Percentiles rank a stretch among this genome's conserved stretches.
These are phyloP conservation scores for Pteropus alecto DNA, from an alignment of 2,113 vertebrate genomes.

Conservation along the genomic window DNA sequence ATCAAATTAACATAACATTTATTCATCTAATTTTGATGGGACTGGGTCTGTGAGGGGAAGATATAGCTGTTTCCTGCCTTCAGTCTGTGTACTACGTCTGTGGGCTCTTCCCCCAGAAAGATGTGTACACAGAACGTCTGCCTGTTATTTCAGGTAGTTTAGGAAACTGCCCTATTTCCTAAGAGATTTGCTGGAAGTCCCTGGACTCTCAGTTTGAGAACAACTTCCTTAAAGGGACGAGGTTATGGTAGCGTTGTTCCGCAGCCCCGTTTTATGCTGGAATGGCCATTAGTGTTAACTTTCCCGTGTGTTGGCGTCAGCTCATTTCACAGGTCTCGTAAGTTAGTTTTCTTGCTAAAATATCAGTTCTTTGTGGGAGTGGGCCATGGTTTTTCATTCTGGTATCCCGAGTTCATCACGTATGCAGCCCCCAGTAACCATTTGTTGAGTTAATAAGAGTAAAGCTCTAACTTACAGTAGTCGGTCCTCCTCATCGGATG, in stretches of 20 bases:
- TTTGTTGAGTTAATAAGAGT: not conserved
- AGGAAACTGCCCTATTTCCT: not conserved
- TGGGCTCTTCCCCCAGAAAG: not conserved
- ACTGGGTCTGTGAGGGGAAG: not conserved
- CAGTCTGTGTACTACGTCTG: not conserved
- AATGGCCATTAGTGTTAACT: accelerated
- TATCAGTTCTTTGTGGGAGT: not conserved
- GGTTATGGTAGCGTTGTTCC: accelerated
- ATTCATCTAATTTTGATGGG: not conserved
- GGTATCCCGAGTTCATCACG: not conserved
- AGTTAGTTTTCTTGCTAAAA: not conserved
- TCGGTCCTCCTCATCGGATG: too few species aligned
- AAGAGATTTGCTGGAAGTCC: not conserved
- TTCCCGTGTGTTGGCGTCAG: not conserved
- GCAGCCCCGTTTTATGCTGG: not conserved
- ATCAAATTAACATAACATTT: not conserved
- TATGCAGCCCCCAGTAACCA: not conserved
- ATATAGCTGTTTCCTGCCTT: too few species aligned
- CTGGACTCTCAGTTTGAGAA: not conserved
- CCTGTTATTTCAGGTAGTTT: not conserved
- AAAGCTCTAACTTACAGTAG: too few species aligned
- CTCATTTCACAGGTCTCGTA: not conserved
- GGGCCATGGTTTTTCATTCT: not conserved
- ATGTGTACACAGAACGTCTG: too few species aligned
- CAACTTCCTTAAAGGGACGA: not conserved